Conservation (phyloP, 2,113 vertebrate genomes). For the Hipposideros armiger region DNA sequence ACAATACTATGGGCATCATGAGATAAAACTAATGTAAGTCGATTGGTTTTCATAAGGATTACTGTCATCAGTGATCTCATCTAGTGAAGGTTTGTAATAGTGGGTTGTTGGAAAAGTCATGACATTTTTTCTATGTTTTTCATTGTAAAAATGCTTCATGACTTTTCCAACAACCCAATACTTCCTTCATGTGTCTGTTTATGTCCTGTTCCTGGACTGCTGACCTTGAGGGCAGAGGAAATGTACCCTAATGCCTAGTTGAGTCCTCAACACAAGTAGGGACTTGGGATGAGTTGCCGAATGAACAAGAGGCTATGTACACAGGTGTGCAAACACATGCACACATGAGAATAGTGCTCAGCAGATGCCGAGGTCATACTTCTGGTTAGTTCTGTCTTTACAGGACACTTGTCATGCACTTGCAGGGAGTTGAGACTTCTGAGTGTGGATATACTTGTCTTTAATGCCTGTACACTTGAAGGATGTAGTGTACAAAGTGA, state of each 20-base stretch:
- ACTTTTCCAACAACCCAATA: too few relatives aligned
- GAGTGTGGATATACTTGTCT: background rate
- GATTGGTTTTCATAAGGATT: background rate
- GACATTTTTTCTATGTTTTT: too few relatives aligned
- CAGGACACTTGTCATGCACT: too few relatives aligned
- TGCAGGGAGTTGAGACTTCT: background rate
- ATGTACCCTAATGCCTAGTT: background rate
- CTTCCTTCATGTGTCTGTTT: background rate
- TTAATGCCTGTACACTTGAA: background rate
- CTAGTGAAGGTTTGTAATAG: background rate
- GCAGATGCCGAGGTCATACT: too few relatives aligned
- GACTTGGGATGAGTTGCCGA: background rate
- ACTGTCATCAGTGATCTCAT: background rate
- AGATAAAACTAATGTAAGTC: fast-evolving
- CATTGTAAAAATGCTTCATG: too few relatives aligned
- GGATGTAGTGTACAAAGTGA: background rate
- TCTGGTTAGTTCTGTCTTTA: background rate
- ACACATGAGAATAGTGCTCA: background rate
- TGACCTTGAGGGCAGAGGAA: background rate
- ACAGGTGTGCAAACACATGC: too few relatives aligned
- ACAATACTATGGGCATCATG: too few relatives aligned
- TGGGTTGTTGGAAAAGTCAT: too few relatives aligned
- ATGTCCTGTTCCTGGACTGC: background rate
- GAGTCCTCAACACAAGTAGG: background rate
- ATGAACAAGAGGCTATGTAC: background rate